Percentiles rank a stretch among this genome's conserved stretches.
phyloP scores from a whole-genome alignment of 2,888 invertebrate species.

The Desoria tigrina region DNA sequence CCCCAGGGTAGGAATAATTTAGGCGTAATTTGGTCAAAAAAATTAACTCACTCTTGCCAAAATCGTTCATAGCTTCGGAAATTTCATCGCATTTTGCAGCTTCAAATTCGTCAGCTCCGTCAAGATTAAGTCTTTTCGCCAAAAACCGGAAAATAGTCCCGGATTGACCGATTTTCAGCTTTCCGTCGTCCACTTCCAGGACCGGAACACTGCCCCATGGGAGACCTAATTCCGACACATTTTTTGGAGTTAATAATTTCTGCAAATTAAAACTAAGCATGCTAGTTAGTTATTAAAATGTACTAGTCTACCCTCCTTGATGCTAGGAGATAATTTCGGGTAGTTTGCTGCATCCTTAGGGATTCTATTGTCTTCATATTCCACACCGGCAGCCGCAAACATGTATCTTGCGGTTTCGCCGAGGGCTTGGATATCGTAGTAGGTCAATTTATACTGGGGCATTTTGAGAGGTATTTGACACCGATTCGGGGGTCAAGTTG shows the following conservation, averaged over 20 bases:
- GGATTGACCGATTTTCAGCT: conserved; percentile 46
- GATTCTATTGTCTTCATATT: conserved; percentile 24
- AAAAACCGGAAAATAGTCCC: conserved; percentile 52
- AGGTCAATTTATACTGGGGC: conserved; percentile 20
- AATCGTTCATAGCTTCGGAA: conserved; percentile 32
- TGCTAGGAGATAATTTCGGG: conserved; percentile 18
- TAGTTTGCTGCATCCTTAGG: conserved; percentile 24
- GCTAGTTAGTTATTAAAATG: not conserved
- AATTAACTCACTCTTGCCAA: conserved; percentile 40
- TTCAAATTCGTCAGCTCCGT: conserved; percentile 41
- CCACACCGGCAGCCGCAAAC: conserved; percentile 23
- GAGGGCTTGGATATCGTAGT: conserved; percentile 13
- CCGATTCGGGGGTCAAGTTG: no score
- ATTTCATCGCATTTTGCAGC: conserved; percentile 37
- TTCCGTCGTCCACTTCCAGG: conserved; percentile 51
- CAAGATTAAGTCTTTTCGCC: conserved; percentile 45
- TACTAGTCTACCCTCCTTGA: conserved; percentile 12
- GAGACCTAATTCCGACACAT: no score
- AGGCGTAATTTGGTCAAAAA: no score
- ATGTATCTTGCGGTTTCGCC: conserved; percentile 22
- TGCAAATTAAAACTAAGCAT: no score
- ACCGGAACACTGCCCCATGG: conserved; percentile 50
- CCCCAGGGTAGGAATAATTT: no score
- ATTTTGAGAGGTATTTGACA: no score
- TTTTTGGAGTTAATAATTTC: no score